Conservation (phyloP, 2,797 vertebrate species). For the Merluccius polli region DNA sequence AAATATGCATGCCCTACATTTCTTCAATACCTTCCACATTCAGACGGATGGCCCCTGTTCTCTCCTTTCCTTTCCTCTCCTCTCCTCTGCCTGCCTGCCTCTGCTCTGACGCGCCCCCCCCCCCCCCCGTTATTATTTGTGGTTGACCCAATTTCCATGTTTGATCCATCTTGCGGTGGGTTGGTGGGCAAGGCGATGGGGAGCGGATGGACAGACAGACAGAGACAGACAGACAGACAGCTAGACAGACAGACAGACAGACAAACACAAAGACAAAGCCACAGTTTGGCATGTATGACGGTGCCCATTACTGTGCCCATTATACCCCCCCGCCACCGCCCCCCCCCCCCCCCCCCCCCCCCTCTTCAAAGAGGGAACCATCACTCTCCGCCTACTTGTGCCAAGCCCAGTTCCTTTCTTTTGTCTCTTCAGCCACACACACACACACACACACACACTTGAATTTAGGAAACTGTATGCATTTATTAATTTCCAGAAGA, state of each 20-base stretch:
- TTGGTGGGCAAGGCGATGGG: conserved; percentile 36
- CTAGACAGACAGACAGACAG: conserved; percentile 27
- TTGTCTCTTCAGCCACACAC: conserved; percentile 42
- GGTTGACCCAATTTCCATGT: conserved; percentile 76
- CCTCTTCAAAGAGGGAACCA: conserved; percentile 41
- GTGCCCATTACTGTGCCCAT: conserved; percentile 46
- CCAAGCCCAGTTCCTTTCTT: conserved; percentile 43
- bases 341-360: not conserved
- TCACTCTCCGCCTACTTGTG: conserved; percentile 46
- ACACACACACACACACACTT: not conserved
- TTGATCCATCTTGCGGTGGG: conserved; percentile 59
- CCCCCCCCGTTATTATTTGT: conserved; percentile 61
- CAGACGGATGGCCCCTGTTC: conserved; percentile 59
- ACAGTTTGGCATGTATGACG: conserved; percentile 44
- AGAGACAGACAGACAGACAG: conserved; percentile 40
- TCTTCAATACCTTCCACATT: conserved; percentile 63
- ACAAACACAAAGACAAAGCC: conserved; percentile 46
- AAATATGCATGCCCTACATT: conserved; percentile 80
- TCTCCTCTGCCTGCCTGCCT: conserved; percentile 30
- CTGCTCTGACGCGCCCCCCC: conserved; percentile 21
- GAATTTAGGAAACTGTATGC: not conserved
- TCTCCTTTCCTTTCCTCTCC: conserved; percentile 45
- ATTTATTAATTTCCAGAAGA: conserved; percentile 15
- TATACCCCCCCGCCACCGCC: too few relatives aligned
- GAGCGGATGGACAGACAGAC: conserved; percentile 40